phyloP scores from a whole-genome alignment of 1,140 invertebrate genomes.

The Heliconius nattereri region DNA sequence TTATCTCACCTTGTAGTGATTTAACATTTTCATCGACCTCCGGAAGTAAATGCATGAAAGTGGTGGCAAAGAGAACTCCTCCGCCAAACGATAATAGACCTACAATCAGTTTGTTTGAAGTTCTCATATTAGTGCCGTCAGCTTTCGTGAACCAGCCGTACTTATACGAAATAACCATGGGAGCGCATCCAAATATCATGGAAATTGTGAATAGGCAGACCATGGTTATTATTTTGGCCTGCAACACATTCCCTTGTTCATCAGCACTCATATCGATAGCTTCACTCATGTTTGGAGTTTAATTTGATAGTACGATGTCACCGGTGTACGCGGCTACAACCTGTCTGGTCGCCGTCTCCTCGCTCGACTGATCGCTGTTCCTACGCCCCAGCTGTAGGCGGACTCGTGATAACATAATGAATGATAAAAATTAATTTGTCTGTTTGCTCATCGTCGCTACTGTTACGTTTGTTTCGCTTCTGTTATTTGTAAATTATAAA shows the following conservation, averaged over 20 bases:
- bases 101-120: conserved; percentile 65
- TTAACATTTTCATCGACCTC: conserved; percentile 89
- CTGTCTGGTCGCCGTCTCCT: conserved; percentile 35
- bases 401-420: conserved; percentile 68
- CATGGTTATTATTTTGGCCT: conserved; percentile 88
- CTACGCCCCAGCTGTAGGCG: conserved; percentile 55
- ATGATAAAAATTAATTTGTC: conserved; percentile 69
- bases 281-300: conserved; percentile 40
- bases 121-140: conserved; percentile 73
- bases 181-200: conserved; percentile 85
- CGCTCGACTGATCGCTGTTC: conserved; percentile 56
- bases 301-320: conserved; percentile 32
- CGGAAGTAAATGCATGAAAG: conserved; percentile 93
- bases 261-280: conserved; percentile 51
- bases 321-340: conserved; percentile 34
- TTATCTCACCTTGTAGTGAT: conserved; percentile 77
- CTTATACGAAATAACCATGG: conserved; percentile 84
- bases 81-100: conserved; percentile 92
- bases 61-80: conserved; percentile 94
- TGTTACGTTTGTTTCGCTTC: conserved; percentile 40
- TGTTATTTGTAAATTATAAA: conserved; percentile 6
- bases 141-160: conserved; percentile 83
- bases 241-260: conserved; percentile 52
- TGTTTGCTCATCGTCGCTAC: conserved; percentile 53
- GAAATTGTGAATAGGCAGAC: conserved; percentile 85